phyloP scores from a whole-genome alignment of 2,888 invertebrate species.

The Spilosoma lubricipeda region DNA sequence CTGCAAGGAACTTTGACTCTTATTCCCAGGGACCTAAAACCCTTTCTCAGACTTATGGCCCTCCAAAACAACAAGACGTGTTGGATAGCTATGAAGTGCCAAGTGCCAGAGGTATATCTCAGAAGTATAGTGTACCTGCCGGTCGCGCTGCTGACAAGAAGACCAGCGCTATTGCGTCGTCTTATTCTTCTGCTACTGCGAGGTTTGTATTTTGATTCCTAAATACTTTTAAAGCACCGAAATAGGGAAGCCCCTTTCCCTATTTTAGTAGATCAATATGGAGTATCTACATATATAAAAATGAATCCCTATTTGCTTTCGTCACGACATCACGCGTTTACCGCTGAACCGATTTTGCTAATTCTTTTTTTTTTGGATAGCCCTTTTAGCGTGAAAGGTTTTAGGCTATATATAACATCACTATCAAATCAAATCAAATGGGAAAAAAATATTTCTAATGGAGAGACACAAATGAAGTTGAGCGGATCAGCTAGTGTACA shows the following conservation, averaged over 20 bases:
- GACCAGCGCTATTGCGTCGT: conserved; percentile 64
- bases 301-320: too few relatives aligned
- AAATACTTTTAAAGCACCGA: background rate
- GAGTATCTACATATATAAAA: too few relatives aligned
- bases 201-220: conserved; percentile 46
- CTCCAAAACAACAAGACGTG: conserved; percentile 62
- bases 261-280: too few relatives aligned
- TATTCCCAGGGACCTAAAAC: conserved; percentile 31
- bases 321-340: too few relatives aligned
- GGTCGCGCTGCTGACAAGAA: conserved; percentile 64
- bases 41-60: conserved; percentile 50
- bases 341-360: too few relatives aligned
- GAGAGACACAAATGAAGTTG: too few relatives aligned
- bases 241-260: background rate
- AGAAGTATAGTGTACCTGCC: conserved; percentile 82
- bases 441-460: too few relatives aligned
- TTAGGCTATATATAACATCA: too few relatives aligned
- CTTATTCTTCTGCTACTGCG: conserved; percentile 64
- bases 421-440: too few relatives aligned
- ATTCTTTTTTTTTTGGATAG: too few relatives aligned
- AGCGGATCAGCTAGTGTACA: too few relatives aligned
- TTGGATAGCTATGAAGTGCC: conserved; percentile 76
- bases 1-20: conserved; percentile 38
- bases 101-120: conserved; percentile 64
- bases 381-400: too few relatives aligned